Percentiles rank a stretch among this genome's conserved stretches.
Conservation (phyloP, 2,888 invertebrate species). For the Megaustenia siamemsis region DNA sequence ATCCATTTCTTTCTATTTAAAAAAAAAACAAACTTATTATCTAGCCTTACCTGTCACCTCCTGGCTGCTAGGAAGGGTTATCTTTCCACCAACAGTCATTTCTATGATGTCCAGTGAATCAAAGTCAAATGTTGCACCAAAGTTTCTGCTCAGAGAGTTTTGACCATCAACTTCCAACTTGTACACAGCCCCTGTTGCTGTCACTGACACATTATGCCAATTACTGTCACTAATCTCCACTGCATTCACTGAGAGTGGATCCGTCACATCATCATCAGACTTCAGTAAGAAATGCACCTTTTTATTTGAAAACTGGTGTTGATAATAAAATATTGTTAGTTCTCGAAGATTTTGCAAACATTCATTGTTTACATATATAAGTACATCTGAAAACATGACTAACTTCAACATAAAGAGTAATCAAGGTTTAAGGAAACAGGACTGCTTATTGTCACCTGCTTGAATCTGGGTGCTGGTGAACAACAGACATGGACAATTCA, state of each 20-base stretch:
- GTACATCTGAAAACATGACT: too few species aligned
- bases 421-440: too few species aligned
- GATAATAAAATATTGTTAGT: too few species aligned
- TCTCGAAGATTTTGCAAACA: background rate
- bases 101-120: slow-evolving; percentile 92
- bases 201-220: slow-evolving; percentile 92
- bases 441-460: too few species aligned
- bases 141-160: slow-evolving; percentile 82
- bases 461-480: too few species aligned
- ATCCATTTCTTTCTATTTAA: too few species aligned
- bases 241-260: slow-evolving; percentile 62
- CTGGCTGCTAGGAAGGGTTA: slow-evolving; percentile 57
- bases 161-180: slow-evolving; percentile 87
- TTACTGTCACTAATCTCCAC: slow-evolving; percentile 85
- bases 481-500: too few species aligned
- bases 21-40: background rate
- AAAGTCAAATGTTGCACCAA: slow-evolving; percentile 88
- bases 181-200: slow-evolving; percentile 61
- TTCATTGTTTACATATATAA: too few species aligned
- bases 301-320: slow-evolving; percentile 62
- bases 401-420: too few species aligned
- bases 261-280: slow-evolving; percentile 44
- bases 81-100: slow-evolving; percentile 86
- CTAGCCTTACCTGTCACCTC: slow-evolving; percentile 58
- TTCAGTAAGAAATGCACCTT: slow-evolving; percentile 61